A percentile compares a stretch with the other conserved stretches of the same genome.
phyloP scores from a whole-genome alignment of 1,140 invertebrate species.

The Oscheius sp. region DNA sequence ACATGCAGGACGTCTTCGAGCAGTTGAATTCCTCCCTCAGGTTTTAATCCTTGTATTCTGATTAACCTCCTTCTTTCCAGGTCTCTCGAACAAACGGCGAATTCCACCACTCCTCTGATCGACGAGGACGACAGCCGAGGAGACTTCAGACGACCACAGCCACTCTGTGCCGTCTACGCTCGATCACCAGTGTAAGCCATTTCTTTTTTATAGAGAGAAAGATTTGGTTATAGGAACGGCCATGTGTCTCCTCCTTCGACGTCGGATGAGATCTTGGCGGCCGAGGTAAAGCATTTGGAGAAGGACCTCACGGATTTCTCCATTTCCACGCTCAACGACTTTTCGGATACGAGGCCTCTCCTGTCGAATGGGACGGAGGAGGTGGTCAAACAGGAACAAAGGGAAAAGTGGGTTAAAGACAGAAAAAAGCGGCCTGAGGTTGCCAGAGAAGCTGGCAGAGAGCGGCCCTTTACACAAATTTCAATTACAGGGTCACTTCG shows the following conservation, averaged over 20 bases:
- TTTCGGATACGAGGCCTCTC: conserved; percentile 47
- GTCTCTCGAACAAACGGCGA: background rate
- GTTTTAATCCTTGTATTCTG: too few species aligned
- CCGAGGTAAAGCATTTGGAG: conserved; percentile 46
- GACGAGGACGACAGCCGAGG: background rate
- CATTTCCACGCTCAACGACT: conserved; percentile 43
- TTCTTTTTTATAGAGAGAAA: background rate
- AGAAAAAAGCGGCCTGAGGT: too few species aligned
- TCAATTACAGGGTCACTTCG: too few species aligned
- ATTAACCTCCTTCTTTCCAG: too few species aligned
- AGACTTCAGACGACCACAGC: background rate
- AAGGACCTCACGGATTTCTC: conserved; percentile 54
- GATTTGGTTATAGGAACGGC: conserved; percentile 1
- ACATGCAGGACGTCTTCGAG: conserved; percentile 1
- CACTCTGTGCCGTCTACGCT: conserved; percentile 9
- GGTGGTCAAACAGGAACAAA: too few species aligned
- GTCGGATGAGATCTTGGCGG: conserved; percentile 30
- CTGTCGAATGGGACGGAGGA: conserved; percentile 13
- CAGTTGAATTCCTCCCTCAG: background rate
- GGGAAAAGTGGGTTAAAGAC: too few species aligned
- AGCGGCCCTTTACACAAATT: too few species aligned
- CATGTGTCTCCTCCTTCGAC: background rate
- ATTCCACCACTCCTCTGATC: background rate
- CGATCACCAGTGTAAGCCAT: background rate
- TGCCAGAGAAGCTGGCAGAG: too few species aligned